Evolutionary conservation across 2,888 invertebrate genomes (phyloP).

Genomic region (Julus scanicus): DNA sequence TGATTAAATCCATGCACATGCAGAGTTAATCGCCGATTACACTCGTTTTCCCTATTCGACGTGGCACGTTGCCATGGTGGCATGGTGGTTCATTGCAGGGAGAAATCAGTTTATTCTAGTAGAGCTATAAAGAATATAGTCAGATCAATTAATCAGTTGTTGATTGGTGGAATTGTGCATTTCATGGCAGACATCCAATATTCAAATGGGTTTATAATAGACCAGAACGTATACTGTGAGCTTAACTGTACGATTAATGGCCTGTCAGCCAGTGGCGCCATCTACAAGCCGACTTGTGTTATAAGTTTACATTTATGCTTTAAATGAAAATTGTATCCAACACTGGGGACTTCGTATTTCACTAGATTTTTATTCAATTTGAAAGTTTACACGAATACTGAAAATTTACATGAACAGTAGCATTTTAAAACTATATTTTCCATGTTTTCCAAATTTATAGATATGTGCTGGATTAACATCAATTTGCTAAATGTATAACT

Average conservation of each 20-base stretch:
- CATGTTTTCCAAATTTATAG: too few relatives aligned
- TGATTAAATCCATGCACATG: not conserved
- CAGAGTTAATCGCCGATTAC: not conserved
- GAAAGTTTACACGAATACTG: too few relatives aligned
- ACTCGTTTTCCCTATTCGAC: not conserved
- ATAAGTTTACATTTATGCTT: not conserved
- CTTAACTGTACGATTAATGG: constrained; percentile 39
- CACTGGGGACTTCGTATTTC: too few relatives aligned
- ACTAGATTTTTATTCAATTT: too few relatives aligned
- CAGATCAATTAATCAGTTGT: constrained; percentile 29
- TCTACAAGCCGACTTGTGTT: not conserved
- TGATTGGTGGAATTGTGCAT: not conserved
- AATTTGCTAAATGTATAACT: too few relatives aligned
- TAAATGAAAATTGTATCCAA: not conserved
- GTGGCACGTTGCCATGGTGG: not conserved
- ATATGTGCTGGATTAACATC: too few relatives aligned
- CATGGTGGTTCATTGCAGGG: not conserved
- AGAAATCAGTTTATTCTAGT: not conserved
- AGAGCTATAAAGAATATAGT: not conserved
- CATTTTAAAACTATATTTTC: too few relatives aligned
- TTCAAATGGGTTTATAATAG: not conserved
- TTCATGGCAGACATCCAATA: not conserved
- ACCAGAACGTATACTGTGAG: not conserved
- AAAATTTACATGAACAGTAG: too few relatives aligned
- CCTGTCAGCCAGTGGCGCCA: constrained; percentile 14